Evolutionary conservation across 1,140 invertebrate species (phyloP).

Genomic region (Zaprionus davidi): DNA sequence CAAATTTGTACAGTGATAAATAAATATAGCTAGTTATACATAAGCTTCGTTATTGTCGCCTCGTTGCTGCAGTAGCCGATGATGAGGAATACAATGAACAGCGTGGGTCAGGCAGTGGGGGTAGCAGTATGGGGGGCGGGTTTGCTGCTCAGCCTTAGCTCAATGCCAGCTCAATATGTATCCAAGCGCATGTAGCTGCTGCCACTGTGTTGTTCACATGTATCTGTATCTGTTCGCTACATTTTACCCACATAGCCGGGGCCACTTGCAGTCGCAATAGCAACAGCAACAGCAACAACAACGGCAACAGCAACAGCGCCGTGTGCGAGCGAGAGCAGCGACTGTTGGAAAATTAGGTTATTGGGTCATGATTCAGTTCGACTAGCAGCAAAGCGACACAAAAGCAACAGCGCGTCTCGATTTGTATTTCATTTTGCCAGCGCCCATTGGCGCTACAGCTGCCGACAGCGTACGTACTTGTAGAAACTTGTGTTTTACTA

Average conservation of each 20-base stretch:
- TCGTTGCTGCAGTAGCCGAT: conserved; percentile 72
- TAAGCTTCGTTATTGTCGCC: conserved; percentile 60
- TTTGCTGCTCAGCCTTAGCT: conserved; percentile 49
- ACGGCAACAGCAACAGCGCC: not conserved
- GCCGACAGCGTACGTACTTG: conserved; percentile 67
- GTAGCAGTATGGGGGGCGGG: not conserved
- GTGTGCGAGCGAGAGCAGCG: conserved; percentile 52
- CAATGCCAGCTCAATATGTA: conserved; percentile 66
- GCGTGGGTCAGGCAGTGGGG: not conserved
- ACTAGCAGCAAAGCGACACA: conserved; percentile 64
- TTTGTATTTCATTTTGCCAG: conserved; percentile 71
- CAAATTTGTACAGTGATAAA: conserved; percentile 31
- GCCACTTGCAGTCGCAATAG: conserved; percentile 40
- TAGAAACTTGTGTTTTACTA: conserved; percentile 75
- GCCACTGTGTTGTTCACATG: conserved; percentile 5
- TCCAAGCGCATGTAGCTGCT: conserved; percentile 45
- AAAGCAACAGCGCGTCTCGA: conserved; percentile 57
- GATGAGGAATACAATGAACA: conserved; percentile 56
- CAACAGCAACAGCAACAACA: not conserved
- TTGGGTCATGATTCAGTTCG: conserved; percentile 82
- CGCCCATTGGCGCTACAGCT: conserved; percentile 51
- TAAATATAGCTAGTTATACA: conserved; percentile 64
- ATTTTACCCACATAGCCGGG: conserved; percentile 57
- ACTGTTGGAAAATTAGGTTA: conserved; percentile 73
- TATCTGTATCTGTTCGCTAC: conserved; percentile 69